Percentiles rank a stretch among this genome's conserved stretches.
Evolutionary conservation across 2,113 vertebrate species (phyloP).

Genomic region (Struthidea cinerea): DNA sequence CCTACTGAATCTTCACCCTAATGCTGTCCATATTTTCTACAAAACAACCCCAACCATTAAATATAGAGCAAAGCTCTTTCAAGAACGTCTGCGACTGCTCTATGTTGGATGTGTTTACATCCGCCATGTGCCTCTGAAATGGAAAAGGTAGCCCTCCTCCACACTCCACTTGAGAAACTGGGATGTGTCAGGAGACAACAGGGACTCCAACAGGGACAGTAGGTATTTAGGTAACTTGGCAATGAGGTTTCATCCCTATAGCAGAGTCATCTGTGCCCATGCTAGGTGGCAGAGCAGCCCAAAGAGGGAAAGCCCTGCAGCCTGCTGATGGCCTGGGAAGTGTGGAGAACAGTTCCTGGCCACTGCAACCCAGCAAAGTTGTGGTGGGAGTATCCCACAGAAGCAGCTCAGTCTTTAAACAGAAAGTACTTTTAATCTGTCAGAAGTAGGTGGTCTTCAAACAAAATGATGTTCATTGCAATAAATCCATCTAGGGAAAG

Average conservation of each 20-base stretch:
- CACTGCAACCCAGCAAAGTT: not conserved
- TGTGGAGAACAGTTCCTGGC: accelerated
- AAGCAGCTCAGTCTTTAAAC: not conserved
- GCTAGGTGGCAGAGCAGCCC: not conserved
- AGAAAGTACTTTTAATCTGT: not conserved
- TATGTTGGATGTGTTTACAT: not conserved
- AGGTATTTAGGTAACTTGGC: not conserved
- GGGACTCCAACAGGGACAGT: not conserved
- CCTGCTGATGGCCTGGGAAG: not conserved
- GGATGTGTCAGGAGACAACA: not conserved
- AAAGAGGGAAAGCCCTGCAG: not conserved
- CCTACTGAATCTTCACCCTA: not conserved
- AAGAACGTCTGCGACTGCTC: not conserved
- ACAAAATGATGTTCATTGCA: not conserved
- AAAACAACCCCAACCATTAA: not conserved
- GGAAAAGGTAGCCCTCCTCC: accelerated
- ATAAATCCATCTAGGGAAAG: not conserved
- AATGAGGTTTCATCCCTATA: not conserved
- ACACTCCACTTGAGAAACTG: accelerated
- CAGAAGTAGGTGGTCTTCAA: not conserved
- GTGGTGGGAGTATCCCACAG: not conserved
- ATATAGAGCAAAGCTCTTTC: not conserved
- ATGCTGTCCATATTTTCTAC: not conserved
- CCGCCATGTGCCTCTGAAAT: not conserved
- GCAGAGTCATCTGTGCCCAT: not conserved